These are phyloP conservation scores for Vireo griseus DNA, from an alignment of 2,797 vertebrate species.

Conservation along the genomic window DNA sequence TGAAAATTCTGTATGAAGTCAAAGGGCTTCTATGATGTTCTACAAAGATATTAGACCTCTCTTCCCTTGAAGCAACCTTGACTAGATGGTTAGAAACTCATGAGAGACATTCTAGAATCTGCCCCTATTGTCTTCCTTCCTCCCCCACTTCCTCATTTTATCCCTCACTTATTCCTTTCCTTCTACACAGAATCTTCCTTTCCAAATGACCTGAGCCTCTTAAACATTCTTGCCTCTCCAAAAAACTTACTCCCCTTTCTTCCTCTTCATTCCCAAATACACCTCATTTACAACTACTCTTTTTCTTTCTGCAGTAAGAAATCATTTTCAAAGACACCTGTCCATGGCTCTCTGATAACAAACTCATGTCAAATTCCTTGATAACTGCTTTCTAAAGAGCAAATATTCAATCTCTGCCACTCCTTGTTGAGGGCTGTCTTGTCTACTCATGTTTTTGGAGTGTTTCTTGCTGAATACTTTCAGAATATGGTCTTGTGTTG, in stretches of 20 bases:
- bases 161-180: background rate
- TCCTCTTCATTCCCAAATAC: background rate
- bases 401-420: background rate
- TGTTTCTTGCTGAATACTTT: background rate
- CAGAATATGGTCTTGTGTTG: background rate
- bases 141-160: background rate
- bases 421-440: background rate
- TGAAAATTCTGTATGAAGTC: background rate
- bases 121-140: background rate
- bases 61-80: background rate
- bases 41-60: background rate
- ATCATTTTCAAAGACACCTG: background rate
- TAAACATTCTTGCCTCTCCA: background rate
- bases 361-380: background rate
- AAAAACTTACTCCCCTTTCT: background rate
- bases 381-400: background rate
- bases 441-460: background rate
- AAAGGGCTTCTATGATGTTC: background rate
- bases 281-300: background rate
- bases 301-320: background rate
- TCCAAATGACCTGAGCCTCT: background rate
- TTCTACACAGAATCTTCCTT: background rate
- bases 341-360: background rate
- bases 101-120: background rate
- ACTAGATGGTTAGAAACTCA: background rate